phyloP scores from a whole-genome alignment of 2,113 vertebrate species.

The Tachuris rubrigastra region DNA sequence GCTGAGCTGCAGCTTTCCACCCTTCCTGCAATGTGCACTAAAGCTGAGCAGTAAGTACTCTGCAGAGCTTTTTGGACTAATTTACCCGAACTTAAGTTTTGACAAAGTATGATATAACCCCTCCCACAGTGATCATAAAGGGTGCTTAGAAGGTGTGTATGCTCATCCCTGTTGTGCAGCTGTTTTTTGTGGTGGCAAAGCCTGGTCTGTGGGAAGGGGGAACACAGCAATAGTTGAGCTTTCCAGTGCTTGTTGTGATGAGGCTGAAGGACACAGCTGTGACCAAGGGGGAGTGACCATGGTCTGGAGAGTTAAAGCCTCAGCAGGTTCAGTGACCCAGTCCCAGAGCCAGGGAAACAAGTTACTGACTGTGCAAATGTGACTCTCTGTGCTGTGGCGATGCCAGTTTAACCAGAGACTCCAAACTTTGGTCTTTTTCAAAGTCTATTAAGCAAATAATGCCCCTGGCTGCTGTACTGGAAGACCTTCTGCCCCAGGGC shows the following conservation, averaged over 20 bases:
- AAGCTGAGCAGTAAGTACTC: not conserved
- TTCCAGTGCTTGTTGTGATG: not conserved
- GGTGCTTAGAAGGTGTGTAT: not conserved
- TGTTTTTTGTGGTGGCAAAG: not conserved
- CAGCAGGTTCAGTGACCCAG: not conserved
- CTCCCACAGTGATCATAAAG: not conserved
- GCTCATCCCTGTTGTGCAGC: not conserved
- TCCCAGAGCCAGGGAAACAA: not conserved
- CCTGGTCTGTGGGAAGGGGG: not conserved
- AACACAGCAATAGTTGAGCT: not conserved
- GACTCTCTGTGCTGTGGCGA: not conserved
- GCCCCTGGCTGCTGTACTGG: not conserved
- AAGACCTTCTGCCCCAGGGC: not conserved
- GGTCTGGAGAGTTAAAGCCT: not conserved
- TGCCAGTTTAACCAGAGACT: not conserved
- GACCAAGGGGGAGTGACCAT: not conserved
- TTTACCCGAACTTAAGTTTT: not conserved
- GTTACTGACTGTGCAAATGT: not conserved
- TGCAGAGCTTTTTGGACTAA: not conserved
- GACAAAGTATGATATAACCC: not conserved
- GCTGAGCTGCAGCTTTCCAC: not conserved
- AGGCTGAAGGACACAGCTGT: rapidly evolving
- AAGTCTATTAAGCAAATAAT: not conserved
- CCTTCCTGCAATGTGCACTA: not conserved
- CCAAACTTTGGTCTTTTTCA: not conserved